Evolutionary conservation across 1,140 invertebrate genomes (phyloP).

Genomic region (Magallana angulata): DNA sequence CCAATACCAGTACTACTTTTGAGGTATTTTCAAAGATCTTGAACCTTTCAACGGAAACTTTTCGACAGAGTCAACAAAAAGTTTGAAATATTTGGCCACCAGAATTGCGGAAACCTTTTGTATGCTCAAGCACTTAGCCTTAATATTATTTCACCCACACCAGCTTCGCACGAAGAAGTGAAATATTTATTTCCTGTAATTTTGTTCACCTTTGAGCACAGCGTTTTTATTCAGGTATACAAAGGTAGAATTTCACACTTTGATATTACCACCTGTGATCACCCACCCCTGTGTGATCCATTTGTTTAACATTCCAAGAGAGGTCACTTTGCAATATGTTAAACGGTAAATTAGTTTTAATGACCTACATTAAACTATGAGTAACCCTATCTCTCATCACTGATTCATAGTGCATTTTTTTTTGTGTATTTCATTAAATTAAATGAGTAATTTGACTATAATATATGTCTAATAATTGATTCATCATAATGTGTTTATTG

Average conservation of each 20-base stretch:
- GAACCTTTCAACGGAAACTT: background rate
- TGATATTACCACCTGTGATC: background rate
- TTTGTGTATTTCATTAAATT: no score
- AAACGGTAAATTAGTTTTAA: background rate
- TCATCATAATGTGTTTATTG: no score
- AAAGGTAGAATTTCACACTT: background rate
- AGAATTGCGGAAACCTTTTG: background rate
- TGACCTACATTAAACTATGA: no score
- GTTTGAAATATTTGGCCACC: background rate
- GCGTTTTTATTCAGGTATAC: background rate
- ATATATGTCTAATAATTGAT: no score
- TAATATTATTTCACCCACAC: constrained; percentile 25
- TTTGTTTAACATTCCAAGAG: background rate
- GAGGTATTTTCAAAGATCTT: background rate
- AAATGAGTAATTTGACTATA: no score
- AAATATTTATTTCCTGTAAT: constrained; percentile 16
- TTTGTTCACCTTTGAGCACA: background rate
- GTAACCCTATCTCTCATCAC: no score
- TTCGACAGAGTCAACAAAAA: background rate
- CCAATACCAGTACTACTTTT: background rate
- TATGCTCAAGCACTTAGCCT: background rate
- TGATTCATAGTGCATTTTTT: no score
- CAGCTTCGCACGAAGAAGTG: background rate
- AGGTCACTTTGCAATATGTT: background rate
- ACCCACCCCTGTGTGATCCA: background rate